Conservation (phyloP, 2,888 invertebrate genomes). For the Drosophila antonietae region DNA sequence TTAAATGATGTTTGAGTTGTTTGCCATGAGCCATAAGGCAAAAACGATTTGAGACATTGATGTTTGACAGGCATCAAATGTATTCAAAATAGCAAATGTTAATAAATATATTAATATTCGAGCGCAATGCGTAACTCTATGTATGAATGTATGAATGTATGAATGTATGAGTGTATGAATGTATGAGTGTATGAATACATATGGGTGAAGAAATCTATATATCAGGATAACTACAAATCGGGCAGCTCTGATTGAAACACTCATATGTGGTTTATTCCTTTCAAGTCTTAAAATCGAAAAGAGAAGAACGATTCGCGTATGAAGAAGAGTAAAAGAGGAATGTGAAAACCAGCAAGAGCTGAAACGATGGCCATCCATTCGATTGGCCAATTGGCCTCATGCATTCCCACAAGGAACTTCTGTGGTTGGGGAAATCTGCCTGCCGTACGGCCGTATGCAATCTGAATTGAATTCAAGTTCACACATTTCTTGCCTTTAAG, state of each 20-base stretch:
- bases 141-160: neutral
- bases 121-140: neutral
- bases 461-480: neutral
- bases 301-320: neutral
- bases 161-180: neutral
- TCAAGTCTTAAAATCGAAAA: neutral
- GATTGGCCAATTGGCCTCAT: neutral
- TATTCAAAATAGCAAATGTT: too few relatives aligned
- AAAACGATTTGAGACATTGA: too few relatives aligned
- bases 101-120: too few relatives aligned
- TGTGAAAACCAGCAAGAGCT: neutral
- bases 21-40: too few relatives aligned
- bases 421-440: neutral
- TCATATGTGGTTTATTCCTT: neutral
- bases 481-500: constrained; percentile 5
- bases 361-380: neutral
- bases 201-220: neutral
- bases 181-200: neutral
- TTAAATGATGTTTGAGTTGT: neutral
- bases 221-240: neutral
- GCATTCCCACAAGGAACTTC: neutral
- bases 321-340: neutral
- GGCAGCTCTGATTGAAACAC: neutral
- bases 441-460: neutral
- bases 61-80: too few relatives aligned